Evolutionary conservation across 1,140 invertebrate genomes (phyloP), one percentile per base, ranked within the genome.

Genomic region (Catajapyx aquilonaris): DNA sequence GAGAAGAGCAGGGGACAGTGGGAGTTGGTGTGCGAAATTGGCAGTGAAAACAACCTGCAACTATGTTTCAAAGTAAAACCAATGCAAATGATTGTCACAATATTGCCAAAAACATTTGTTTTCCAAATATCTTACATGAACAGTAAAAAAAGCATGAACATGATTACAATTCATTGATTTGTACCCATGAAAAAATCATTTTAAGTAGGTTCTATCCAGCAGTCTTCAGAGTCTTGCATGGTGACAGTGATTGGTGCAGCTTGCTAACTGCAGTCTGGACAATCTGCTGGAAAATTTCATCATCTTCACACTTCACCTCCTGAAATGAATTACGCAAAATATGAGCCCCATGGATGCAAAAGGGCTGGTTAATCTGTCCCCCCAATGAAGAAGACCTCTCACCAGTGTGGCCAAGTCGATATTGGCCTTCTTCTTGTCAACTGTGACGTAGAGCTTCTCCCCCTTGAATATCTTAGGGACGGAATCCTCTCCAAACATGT

Each of bases 381-480:
- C 23, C 23, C 23, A 20, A 28, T 30, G 11, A 23, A 20, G 11
- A n/a, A n/a, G n/a, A 41, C 22, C 31, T 52, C 57, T 54, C 59
- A 81, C 79, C 58, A 91, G 60, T 41, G 64, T 76, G 5, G 74
- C 57, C 9, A 95, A 56, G 58, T 94, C 83, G 35, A 96, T 84
- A 41, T 80, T 70, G 0, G 85, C 88, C 21, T 70, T 71, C 40
- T 85, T 85, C 1, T 73, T 75, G 52, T 86, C 77, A 0, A 94
- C 81, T 0, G 69, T 74, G 0, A 96, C 77, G 43, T 77, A 74
- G 5, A 95, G 57, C 44, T 79, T 77, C 48, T 94, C 85, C 0
- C 83, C 83, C 56, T 85, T 84, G 47, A 93, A 87, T 44, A 91
- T 76, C 59, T 93, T 93, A 1, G 84, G 84, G n/a, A 94, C 81